Base-by-base conservation (phyloP, 1,140 invertebrate genomes). In the Pseudomyrmex dendroicus region DNA sequence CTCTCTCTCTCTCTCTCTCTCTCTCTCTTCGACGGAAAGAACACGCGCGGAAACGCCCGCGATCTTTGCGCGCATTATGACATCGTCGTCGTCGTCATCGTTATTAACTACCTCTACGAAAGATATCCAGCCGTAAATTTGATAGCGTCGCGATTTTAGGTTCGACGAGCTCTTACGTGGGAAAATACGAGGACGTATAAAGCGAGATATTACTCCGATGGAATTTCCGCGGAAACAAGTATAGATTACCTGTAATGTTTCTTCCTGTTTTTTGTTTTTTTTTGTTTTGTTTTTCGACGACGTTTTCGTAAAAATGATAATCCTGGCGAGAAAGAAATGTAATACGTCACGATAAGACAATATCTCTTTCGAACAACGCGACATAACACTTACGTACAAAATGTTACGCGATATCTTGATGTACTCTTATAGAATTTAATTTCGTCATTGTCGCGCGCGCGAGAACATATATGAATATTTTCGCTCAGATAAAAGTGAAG, bases 81-180 rank as follows among this genome's bases (percentile, higher is more conserved):
- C 35, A 5, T 35, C 5, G 35, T 35, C 35, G 35, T 35, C 35
- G 17, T n/a, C 48, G 70, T 59, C 15, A 13, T 72, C 12, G 25
- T 1, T 44, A 13, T 80, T 70, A 72, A 80, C 54, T 17, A n/a
- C 44, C 64, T 35, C 20, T 22, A 59, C 25, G 35, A n/a, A 56
- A 78, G 70, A 22, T 62, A 78, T 78, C 5, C 5, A 35, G 35
- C 35, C 13, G 67, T 13, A 35, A 70, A 78, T 68, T 80, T 70
- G 46, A 80, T 78, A 68, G 20, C 35, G 44, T 57, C 35, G 35
- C 63, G 35, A 63, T 76, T 64, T 54, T 52, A 20, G 17, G 17
- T 44, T 66, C 52, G 50, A 54, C 1, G 13, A 57, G 15, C 54
- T 10, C 1, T 13, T 17, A 17, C 7, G 35, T 0, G 35, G 17